phyloP scores from a whole-genome alignment of 2,797 vertebrate genomes.

The Oreochromis grahami region DNA sequence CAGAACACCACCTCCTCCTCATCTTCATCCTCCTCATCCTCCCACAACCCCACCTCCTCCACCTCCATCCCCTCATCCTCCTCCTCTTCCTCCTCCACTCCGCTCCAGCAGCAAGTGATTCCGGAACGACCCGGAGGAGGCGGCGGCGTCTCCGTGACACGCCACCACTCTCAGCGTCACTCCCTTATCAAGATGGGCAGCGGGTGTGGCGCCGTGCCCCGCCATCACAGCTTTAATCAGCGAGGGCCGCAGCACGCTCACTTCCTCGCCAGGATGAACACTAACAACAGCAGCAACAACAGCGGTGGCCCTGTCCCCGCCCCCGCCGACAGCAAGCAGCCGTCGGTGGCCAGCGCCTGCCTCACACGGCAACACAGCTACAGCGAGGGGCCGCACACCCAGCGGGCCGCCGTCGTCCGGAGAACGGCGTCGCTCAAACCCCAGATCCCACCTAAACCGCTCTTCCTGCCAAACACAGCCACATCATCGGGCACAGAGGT shows the following conservation, averaged over 20 bases:
- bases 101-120: conserved; percentile 51
- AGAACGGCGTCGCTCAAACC: conserved; percentile 78
- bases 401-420: conserved; percentile 65
- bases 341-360: conserved; percentile 37
- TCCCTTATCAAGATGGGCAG: conserved; percentile 74
- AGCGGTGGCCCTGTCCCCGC: not conserved
- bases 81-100: conserved; percentile 51
- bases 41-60: conserved; percentile 57
- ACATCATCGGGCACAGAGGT: conserved; percentile 40
- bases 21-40: conserved; percentile 35
- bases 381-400: conserved; percentile 61
- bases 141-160: not conserved
- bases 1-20: conserved; percentile 43
- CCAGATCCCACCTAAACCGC: conserved; percentile 67
- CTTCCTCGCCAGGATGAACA: conserved; percentile 78
- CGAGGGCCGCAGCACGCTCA: conserved; percentile 23
- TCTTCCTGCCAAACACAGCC: conserved; percentile 65
- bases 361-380: conserved; percentile 82
- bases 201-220: conserved; percentile 44
- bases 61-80: conserved; percentile 43
- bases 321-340: not conserved
- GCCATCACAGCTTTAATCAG: conserved; percentile 77
- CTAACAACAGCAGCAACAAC: conserved; percentile 55
- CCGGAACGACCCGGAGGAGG: conserved; percentile 16
- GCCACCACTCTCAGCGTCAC: conserved; percentile 68